phyloP scores from a whole-genome alignment of 1,140 invertebrate genomes.

The silkworm (Bombyx mori) region DNA sequence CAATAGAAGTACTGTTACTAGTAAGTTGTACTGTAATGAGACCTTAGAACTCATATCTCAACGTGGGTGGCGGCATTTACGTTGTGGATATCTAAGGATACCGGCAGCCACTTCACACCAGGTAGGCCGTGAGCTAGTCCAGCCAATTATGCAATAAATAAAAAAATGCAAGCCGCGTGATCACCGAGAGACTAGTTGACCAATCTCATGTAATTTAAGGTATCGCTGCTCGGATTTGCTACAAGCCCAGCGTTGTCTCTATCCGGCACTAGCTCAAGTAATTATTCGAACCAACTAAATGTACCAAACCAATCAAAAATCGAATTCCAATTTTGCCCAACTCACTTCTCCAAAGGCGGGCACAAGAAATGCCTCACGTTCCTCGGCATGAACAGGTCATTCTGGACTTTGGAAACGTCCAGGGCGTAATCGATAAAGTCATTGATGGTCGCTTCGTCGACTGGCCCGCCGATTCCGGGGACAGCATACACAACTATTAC shows the following conservation, averaged over 20 bases:
- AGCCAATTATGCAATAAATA: too few relatives aligned
- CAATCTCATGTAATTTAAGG: neutral
- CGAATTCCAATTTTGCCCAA: neutral
- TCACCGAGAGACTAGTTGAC: too few relatives aligned
- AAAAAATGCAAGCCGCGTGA: too few relatives aligned
- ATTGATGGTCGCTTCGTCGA: conserved; percentile 56
- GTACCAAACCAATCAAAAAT: too few relatives aligned
- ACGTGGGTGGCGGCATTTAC: too few relatives aligned
- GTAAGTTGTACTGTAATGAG: too few relatives aligned
- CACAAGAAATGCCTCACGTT: conserved; percentile 74
- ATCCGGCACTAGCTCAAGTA: neutral
- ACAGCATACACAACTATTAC: conserved; percentile 61
- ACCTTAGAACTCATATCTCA: too few relatives aligned
- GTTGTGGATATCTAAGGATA: too few relatives aligned
- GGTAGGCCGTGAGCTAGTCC: too few relatives aligned
- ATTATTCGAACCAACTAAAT: neutral
- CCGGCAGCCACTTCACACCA: too few relatives aligned
- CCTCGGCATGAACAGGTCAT: conserved; percentile 73
- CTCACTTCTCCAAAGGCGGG: conserved; percentile 71
- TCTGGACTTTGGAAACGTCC: conserved; percentile 65
- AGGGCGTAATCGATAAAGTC: conserved; percentile 67
- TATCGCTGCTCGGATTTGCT: neutral
- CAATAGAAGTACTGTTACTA: too few relatives aligned
- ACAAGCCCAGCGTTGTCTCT: neutral
- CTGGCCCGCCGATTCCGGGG: conserved; percentile 71